These are phyloP conservation scores for Panthera uncia DNA, from an alignment of 2,113 vertebrate species.

Conservation along the genomic window DNA sequence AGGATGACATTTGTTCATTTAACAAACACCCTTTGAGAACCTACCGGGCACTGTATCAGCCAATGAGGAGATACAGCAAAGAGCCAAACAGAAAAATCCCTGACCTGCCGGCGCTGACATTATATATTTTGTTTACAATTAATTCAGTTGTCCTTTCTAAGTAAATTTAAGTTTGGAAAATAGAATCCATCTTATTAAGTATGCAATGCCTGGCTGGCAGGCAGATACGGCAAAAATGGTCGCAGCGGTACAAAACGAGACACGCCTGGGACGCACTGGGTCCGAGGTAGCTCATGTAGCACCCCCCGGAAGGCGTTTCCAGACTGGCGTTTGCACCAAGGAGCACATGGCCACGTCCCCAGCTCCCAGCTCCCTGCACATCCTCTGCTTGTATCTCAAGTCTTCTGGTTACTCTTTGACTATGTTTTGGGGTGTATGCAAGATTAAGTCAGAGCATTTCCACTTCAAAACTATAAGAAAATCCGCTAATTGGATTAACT, in stretches of 20 bases:
- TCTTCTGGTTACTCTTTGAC: neutral
- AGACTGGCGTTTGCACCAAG: fast-evolving
- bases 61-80: neutral
- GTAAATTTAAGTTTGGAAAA: conserved; percentile 11
- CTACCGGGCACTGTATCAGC: neutral
- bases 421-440: neutral
- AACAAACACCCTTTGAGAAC: neutral
- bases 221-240: neutral
- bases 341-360: fast-evolving
- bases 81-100: neutral
- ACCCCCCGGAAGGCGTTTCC: neutral
- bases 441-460: neutral
- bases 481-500: neutral
- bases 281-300: neutral
- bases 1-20: neutral
- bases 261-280: neutral
- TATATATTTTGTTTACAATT: neutral
- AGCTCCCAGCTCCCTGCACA: neutral
- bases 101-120: neutral
- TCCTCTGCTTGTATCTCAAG: neutral
- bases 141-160: neutral
- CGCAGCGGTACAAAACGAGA: neutral
- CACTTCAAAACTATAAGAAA: neutral
- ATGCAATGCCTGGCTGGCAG: neutral
- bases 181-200: neutral